phyloP scores from a whole-genome alignment of 2,888 invertebrate genomes.

The Oxycera nigricornis region DNA sequence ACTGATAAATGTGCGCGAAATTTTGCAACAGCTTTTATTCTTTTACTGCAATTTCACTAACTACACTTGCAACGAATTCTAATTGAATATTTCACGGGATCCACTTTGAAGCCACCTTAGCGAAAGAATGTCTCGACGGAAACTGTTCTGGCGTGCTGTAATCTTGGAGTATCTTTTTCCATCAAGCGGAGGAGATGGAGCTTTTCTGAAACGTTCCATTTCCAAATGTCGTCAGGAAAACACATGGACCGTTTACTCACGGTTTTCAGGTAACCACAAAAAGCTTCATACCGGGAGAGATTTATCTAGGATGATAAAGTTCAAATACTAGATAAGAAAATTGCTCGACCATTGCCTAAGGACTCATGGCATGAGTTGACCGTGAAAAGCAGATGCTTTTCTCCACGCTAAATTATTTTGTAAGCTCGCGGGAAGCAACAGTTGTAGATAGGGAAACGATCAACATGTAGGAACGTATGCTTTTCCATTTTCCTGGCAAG shows the following conservation, averaged over 20 bases:
- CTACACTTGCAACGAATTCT: constrained; percentile 4
- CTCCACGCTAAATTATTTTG: background rate
- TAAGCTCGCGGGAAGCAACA: constrained; percentile 8
- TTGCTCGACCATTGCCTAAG: background rate
- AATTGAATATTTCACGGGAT: constrained; percentile 11
- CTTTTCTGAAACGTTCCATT: constrained; percentile 22
- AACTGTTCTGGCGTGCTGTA: constrained; percentile 11
- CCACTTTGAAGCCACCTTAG: no score
- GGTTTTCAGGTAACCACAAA: background rate
- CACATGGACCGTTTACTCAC: background rate
- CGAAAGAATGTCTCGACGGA: constrained; percentile 25
- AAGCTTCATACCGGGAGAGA: background rate
- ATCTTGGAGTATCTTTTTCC: background rate
- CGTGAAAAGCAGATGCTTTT: constrained; percentile 1
- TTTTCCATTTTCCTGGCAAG: background rate
- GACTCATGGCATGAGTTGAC: background rate
- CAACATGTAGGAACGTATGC: constrained; percentile 14
- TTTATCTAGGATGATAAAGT: constrained; percentile 6
- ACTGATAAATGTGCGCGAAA: no score
- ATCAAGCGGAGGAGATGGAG: background rate
- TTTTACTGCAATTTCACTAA: background rate
- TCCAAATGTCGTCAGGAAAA: constrained; percentile 1
- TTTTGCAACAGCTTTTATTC: no score
- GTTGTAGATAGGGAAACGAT: constrained; percentile 4
- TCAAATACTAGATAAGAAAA: background rate